Evolutionary conservation across 2,797 vertebrate genomes (phyloP), one percentile per base, ranked within the genome.

Genomic region (Onychomys torridus): DNA sequence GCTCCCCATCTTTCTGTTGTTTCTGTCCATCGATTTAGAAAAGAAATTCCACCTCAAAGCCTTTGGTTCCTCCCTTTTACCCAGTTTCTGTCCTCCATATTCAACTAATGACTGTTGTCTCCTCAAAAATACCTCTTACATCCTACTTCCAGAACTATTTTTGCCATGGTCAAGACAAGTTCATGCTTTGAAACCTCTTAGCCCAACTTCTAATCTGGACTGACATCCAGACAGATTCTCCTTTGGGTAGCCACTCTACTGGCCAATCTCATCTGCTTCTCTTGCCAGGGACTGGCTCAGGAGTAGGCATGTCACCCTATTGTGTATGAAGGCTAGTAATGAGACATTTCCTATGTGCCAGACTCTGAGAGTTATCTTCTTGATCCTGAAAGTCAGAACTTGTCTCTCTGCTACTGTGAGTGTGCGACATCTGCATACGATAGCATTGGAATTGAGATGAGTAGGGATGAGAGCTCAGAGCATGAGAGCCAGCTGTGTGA

Each of bases 1-100:
- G 32, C 63, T 97, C 77, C 69, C 25, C 8, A 7, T 94, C 78
- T 95, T 95, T 91, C 81, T 81, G 37, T 67, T 94, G 65, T 90
- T 89, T 8, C 85, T 78, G 3, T 92, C 59, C 65, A 78, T 94
- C 14, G 67, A 57, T 76, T 85, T 87, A 29, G 84, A 94, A 83
- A 49, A 63, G 34, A 91, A 83, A 93, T 25, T 43, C 40, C 77
- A 91, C 43, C 83, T 89, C 67, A 77, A 76, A 93, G 61, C 23
- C 37, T 37, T 77, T 78, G 52, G 76, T 77, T 95, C 67, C 23
- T 71, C 34, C 17, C 25, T 82, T 73, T 65, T 25, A 63, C n/a
- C 40, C 61, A 17, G 16, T 34, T 19, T 10, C 37, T 57, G 14
- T 14, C 25, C 1, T 3, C 5, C 13, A 5, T 40, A 43, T 83